Conservation (phyloP, 2,113 vertebrate species). For the Ailurus styani region DNA sequence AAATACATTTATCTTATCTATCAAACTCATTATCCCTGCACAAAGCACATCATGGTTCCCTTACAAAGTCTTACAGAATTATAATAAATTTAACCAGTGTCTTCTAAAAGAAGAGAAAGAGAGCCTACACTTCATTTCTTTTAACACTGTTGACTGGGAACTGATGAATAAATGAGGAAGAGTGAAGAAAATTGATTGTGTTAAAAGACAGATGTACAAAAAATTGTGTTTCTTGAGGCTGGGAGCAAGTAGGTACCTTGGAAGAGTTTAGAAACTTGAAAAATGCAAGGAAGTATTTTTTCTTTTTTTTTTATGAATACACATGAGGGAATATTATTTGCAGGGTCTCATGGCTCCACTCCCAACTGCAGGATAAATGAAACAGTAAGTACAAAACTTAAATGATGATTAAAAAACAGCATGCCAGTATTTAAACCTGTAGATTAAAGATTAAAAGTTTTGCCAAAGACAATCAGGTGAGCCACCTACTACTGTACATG, state of each 20-base stretch:
- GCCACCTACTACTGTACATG: neutral
- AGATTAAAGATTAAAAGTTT: constrained; percentile 44
- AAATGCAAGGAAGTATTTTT: neutral
- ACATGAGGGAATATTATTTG: neutral
- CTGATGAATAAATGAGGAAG: neutral
- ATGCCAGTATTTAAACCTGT: neutral
- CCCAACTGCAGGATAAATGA: constrained; percentile 32
- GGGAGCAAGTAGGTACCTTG: neutral
- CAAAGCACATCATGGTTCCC: neutral
- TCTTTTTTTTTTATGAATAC: neutral
- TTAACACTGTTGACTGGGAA: neutral
- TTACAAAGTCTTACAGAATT: neutral
- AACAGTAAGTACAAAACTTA: constrained; percentile 50
- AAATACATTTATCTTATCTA: neutral
- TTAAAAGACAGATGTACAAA: neutral
- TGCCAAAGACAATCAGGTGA: constrained; percentile 13
- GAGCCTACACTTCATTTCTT: neutral
- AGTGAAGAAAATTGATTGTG: neutral
- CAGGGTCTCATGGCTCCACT: neutral
- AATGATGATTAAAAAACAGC: constrained; percentile 52
- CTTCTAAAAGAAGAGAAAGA: neutral
- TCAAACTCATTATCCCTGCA: neutral
- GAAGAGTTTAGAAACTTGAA: neutral
- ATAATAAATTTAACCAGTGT: neutral
- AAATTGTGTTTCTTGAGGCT: neutral